A percentile compares a stretch with the other conserved stretches of the same genome.
phyloP scores from a whole-genome alignment of 2,113 vertebrate genomes.

The Anoura caudifer region DNA sequence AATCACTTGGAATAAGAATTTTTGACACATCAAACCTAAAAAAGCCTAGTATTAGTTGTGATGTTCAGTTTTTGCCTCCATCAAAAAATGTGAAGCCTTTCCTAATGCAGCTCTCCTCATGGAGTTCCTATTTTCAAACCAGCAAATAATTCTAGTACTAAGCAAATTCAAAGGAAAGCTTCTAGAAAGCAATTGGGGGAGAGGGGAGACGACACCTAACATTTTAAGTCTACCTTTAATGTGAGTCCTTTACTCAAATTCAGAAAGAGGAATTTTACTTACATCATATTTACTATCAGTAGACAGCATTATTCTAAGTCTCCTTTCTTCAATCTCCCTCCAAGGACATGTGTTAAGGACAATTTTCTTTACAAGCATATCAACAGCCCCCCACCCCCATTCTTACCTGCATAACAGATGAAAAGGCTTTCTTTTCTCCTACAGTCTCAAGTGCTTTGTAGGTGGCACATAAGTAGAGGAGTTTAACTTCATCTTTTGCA shows the following conservation, averaged over 20 bases:
- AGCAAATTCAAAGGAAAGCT: conserved; percentile 25
- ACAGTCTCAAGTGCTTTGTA: conserved; percentile 96
- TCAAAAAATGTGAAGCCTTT: not conserved
- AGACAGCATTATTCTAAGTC: not conserved
- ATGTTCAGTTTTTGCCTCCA: not conserved
- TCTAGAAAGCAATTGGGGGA: not conserved
- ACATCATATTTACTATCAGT: not conserved
- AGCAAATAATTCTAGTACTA: not conserved
- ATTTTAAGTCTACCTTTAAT: not conserved
- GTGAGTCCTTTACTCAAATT: not conserved
- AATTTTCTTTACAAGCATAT: not conserved
- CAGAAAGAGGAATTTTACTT: not conserved
- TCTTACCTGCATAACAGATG: conserved; percentile 96
- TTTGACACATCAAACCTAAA: not conserved
- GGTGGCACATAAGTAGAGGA: conserved; percentile 94
- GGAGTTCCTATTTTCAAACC: not conserved
- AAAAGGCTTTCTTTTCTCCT: conserved; percentile 98
- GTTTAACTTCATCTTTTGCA: conserved; percentile 96
- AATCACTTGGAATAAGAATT: not conserved
- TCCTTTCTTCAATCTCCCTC: not conserved
- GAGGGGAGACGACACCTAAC: not conserved
- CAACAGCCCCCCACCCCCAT: not conserved
- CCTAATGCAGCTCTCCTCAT: not conserved
- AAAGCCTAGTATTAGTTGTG: not conserved
- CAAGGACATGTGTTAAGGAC: not conserved